Base-by-base conservation (phyloP, 2,797 vertebrate genomes). In the Enteromius afrohamiltoni region DNA sequence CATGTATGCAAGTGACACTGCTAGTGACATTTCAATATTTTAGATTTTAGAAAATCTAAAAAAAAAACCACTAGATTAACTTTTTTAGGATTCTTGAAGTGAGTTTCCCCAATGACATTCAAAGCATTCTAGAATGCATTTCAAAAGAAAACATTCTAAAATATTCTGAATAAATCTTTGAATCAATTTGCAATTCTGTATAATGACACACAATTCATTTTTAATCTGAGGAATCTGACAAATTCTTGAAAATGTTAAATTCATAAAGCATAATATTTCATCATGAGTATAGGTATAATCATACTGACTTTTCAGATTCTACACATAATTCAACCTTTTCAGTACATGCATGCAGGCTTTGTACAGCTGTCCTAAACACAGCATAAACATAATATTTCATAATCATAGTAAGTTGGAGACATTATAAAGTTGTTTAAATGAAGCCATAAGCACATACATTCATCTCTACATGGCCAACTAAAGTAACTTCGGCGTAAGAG, bases 401-500 rank as follows among this genome's bases (percentile, higher is more conserved):
- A 42, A 69, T 14, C 40, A 45, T 19, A 51, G 13, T 31, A 42
- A 77, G 37, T 19, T 19, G 8, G 55, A 60, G 21, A 76, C 53
- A 40, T 76, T 23, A 16, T 26, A 26, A 76, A 58, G 53, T 42
- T 13, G 70, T 21, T 69, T 37, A 29, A 55, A 69, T 19, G 11
- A 10, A 6, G 37, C 34, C 23, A 21, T 55, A 80, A 77, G 88
- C 85, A 80, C 83, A 81, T 86, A 60, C 89, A 89, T 89, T 89
- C 89, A 92, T 87, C 86, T 87, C 90, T 90, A 90, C 80, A 88
- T 80, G 8, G 87, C 91, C 86, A 85, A 92, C 91, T 88, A 84
- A 89, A 77, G 85, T 86, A 90, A 93, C 92, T 93, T 90, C 73
- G 93, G 92, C 91, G 89, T 91, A 91, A 93, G 91, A 86, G 81